These are phyloP conservation scores for Drosophila longiperda DNA, from an alignment of 2,888 invertebrate species.

Conservation along the genomic window DNA sequence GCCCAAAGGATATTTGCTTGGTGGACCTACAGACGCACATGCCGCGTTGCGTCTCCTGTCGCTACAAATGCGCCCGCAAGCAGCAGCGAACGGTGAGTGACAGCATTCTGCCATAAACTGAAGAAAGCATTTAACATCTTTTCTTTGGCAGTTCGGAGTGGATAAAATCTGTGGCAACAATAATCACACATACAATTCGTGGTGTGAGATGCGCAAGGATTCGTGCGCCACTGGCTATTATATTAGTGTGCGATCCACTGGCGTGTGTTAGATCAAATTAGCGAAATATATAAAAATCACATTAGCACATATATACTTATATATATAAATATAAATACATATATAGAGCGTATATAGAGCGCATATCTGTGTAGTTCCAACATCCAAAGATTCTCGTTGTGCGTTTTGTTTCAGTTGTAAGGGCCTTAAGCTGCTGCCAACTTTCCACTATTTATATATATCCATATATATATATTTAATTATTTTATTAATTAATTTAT, in stretches of 20 bases:
- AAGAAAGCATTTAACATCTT: conserved; percentile 7
- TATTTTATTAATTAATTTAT: conserved; percentile 13
- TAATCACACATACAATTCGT: conserved; percentile 90
- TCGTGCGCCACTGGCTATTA: conserved; percentile 90
- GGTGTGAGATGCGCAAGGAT: conserved; percentile 92
- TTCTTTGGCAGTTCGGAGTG: conserved; percentile 73
- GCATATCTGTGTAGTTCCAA: conserved; percentile 63
- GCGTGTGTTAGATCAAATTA: conserved; percentile 86
- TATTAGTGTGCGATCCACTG: conserved; percentile 89
- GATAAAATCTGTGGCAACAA: conserved; percentile 89
- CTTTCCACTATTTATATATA: conserved; percentile 36
- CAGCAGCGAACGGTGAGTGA: conserved; percentile 77
- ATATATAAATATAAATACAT: conserved; percentile 29
- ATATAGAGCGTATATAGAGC: conserved; percentile 33
- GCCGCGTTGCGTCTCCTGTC: conserved; percentile 91
- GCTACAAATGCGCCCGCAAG: conserved; percentile 87
- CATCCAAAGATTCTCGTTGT: conserved; percentile 78
- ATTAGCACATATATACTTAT: conserved; percentile 33
- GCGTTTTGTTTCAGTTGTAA: conserved; percentile 59
- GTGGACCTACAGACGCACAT: conserved; percentile 87
- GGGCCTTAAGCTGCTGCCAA: conserved; percentile 45
- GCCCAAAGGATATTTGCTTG: conserved; percentile 89
- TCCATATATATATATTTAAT: conserved; percentile 19
- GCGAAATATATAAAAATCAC: conserved; percentile 47
- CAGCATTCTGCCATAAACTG: background rate